Evolutionary conservation across 2,888 invertebrate genomes (phyloP), one percentile per base, ranked within the genome.

Genomic region (Tipula lateralis): DNA sequence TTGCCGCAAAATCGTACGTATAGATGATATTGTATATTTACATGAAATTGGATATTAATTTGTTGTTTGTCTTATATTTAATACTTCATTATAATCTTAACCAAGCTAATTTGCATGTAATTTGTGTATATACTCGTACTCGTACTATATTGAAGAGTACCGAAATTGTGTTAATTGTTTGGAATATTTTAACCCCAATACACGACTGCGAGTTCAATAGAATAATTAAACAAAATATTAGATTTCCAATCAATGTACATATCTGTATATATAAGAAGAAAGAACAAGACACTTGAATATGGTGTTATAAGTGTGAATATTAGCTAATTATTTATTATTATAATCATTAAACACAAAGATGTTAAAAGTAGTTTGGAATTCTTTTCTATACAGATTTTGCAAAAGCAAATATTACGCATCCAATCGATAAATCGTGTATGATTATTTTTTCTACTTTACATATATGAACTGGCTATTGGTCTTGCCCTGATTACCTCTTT

Each of bases 111-210:
- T 66, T 66, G 66, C 66, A 66, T 66, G 66, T 66, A 66, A 66
- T 66, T 66, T 66, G 66, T 24, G 66, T 66, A 66, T 66, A 9
- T n/a, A n/a, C n/a, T n/a, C n/a, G 66, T 66, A 9, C 3, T 24
- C n/a, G 3, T 66, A 19, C n/a, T 16, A 44, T 44, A 24, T 24
- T 9, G 66, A 66, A 66, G 19, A 66, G 66, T 24, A 66, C 66
- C 66, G 24, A 66, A 66, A 66, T 66, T 66, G 66, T 66, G 66
- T 24, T 66, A 66, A 66, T 66, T 66, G 66, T 24, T 66, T 66
- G 66, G 66, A 66, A 66, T 66, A 66, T 66, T 66, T 66, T 66
- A 66, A 66, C 66, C 66, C 66, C 66, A 66, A 66, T 66, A 66
- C 66, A 66, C 66, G 66, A 66, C 66, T 24, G 2, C 1, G 19